A percentile compares a stretch with the other conserved stretches of the same genome.
Evolutionary conservation across 23 tunicate species (phyloP).

Genomic region (Oikopleura albicans): DNA sequence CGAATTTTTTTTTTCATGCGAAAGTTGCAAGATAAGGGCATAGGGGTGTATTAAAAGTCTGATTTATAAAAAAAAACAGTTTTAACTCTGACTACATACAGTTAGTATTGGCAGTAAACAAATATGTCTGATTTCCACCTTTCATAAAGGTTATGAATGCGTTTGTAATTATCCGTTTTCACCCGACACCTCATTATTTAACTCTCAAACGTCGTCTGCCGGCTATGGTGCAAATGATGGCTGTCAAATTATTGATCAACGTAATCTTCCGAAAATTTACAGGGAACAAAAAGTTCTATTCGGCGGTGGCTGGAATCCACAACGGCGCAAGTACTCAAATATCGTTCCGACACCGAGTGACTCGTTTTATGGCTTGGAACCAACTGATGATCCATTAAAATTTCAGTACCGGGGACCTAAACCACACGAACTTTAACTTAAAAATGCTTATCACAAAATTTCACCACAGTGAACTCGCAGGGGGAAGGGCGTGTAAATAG

Average conservation of each 20-base stretch:
- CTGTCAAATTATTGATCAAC: not conserved
- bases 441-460: no score
- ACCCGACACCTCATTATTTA: not conserved
- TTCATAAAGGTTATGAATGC: not conserved
- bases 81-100: no score
- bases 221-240: not conserved
- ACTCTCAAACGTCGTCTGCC: not conserved
- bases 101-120: no score
- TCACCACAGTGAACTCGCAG: no score
- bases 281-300: not conserved
- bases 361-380: not conserved
- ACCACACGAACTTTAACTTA: no score
- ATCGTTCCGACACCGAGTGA: not conserved
- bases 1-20: no score
- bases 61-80: no score
- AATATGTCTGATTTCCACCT: no score
- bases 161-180: not conserved
- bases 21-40: no score
- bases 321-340: not conserved
- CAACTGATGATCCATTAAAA: not conserved
- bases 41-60: no score
- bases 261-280: not conserved
- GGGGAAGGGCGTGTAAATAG: no score
- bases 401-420: no score
- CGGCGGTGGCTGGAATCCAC: constrained; percentile 12